Base-by-base conservation (phyloP, 2,797 vertebrate genomes). In the Trachops cirrhosus region DNA sequence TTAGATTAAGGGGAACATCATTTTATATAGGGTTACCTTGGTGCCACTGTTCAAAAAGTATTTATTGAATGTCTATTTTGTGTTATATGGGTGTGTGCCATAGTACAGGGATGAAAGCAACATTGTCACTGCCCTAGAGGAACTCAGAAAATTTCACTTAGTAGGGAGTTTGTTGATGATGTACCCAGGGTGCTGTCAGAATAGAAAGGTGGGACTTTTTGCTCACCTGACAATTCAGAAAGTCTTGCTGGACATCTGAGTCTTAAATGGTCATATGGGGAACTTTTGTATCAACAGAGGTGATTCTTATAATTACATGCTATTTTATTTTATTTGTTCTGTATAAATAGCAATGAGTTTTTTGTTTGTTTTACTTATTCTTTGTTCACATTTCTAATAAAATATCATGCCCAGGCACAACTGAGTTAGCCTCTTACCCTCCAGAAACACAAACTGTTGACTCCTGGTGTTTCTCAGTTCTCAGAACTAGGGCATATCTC, bases 311-410 rank as follows among this genome's bases (percentile, higher is more conserved):
- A 29, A 0, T 68, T 86, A 52, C 22, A 44, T n/a, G 7, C 1
- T 24, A 54, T 62, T 84, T 91, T 50, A 79, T 88, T 15, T 39
- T 16, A n/a, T 64, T 46, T 59, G 44, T 67, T 86, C 48, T 86
- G 14, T 91, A 5, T 62, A 91, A 92, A 92, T 77, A 85, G 4
- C 52, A 2, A 9, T 70, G 15, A 18, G 9, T 15, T 70, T 89
- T 94, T 93, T 26, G 1, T 83, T 86, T 90, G 34, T 71, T 57
- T 75, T 92, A 52, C 4, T 34, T 5, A 80, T 73, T 86, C 22
- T 91, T 78, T 83, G 50, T 82, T 92, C 16, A 57, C 7, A 48
- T 89, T 95, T 85, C 75, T 64, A 93, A 26, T 84, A 48, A 59
- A 71, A 83, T n/a, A 34, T 3, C 46, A 70, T 50, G 73, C 24